phyloP scores from a whole-genome alignment of 2,888 invertebrate species.

The Tetheella fluctuosa region DNA sequence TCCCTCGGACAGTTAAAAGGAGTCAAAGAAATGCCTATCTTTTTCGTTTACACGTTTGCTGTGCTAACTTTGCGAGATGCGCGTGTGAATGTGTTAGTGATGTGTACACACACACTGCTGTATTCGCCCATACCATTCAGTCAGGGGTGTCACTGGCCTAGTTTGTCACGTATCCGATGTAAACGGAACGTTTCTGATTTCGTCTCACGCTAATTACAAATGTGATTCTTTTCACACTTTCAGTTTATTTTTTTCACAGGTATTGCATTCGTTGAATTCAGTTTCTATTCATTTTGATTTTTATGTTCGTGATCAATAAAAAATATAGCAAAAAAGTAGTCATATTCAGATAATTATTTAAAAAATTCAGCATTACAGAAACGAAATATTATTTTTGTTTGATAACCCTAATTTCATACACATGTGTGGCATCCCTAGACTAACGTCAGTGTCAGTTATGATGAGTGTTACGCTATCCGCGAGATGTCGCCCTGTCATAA shows the following conservation, averaged over 20 bases:
- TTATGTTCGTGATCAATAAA: background rate
- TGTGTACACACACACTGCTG: slow-evolving; percentile 20
- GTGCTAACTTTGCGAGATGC: slow-evolving; percentile 55
- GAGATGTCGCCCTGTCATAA: slow-evolving; percentile 47
- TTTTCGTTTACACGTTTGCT: slow-evolving; percentile 76
- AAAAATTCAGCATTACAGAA: too few relatives aligned
- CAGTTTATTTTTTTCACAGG: slow-evolving; percentile 39
- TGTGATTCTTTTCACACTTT: slow-evolving; percentile 37
- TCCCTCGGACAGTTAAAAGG: slow-evolving; percentile 74
- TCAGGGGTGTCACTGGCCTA: slow-evolving; percentile 52
- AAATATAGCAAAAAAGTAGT: background rate
- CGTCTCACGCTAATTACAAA: slow-evolving; percentile 43
- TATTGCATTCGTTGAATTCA: slow-evolving; percentile 17
- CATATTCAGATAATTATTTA: too few relatives aligned
- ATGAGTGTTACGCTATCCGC: slow-evolving; percentile 13
- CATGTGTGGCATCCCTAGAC: background rate
- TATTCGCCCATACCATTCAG: slow-evolving; percentile 20
- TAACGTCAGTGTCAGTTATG: background rate
- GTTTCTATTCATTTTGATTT: background rate
- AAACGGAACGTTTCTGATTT: slow-evolving; percentile 37
- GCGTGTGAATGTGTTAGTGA: slow-evolving; percentile 25
- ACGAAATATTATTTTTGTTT: background rate
- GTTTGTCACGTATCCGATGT: slow-evolving; percentile 25
- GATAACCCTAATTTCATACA: background rate
- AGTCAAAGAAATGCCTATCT: slow-evolving; percentile 81